Percentiles rank a stretch among this genome's conserved stretches.
These are phyloP conservation scores for Euplexia lucipara DNA, from an alignment of 2,888 invertebrate genomes.

Conservation along the genomic window DNA sequence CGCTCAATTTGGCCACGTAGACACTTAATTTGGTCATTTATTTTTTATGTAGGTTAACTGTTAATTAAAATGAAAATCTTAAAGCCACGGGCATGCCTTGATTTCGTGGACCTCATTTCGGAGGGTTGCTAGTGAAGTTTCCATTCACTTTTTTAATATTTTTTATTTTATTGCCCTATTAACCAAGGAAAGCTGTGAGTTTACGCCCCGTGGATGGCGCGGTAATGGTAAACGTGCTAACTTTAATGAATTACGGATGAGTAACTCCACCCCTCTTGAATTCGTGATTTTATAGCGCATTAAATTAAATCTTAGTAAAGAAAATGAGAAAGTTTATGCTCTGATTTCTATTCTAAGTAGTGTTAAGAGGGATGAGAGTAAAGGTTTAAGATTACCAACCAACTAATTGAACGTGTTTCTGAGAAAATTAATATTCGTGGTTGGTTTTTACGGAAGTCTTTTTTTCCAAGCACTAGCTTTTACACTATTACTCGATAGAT, in stretches of 20 bases:
- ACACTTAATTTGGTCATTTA: conserved; percentile 67
- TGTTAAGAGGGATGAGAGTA: conserved; percentile 48
- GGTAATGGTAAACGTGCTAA: conserved; percentile 85
- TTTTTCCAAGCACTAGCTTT: background rate
- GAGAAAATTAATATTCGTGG: background rate
- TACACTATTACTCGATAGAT: too few species aligned
- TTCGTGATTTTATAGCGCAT: conserved; percentile 84
- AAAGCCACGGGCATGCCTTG: conserved; percentile 66
- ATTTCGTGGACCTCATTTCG: conserved; percentile 62
- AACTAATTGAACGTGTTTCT: background rate
- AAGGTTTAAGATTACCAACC: conserved; percentile 4
- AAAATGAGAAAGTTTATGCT: conserved; percentile 82
- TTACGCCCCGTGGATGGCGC: conserved; percentile 80
- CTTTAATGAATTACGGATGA: conserved; percentile 89
- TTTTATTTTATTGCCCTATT: conserved; percentile 87
- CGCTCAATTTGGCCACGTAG: conserved; percentile 65
- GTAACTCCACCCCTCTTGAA: conserved; percentile 82
- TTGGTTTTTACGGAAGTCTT: background rate
- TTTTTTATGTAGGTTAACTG: conserved; percentile 68
- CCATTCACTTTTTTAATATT: conserved; percentile 78
- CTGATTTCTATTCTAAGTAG: conserved; percentile 71
- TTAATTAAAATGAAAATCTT: conserved; percentile 78
- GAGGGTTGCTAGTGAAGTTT: conserved; percentile 69
- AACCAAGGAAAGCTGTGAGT: conserved; percentile 79
- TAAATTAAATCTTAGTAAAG: conserved; percentile 83